Evolutionary conservation across 2,797 vertebrate species (phyloP).

Genomic region (Tapera naevia): DNA sequence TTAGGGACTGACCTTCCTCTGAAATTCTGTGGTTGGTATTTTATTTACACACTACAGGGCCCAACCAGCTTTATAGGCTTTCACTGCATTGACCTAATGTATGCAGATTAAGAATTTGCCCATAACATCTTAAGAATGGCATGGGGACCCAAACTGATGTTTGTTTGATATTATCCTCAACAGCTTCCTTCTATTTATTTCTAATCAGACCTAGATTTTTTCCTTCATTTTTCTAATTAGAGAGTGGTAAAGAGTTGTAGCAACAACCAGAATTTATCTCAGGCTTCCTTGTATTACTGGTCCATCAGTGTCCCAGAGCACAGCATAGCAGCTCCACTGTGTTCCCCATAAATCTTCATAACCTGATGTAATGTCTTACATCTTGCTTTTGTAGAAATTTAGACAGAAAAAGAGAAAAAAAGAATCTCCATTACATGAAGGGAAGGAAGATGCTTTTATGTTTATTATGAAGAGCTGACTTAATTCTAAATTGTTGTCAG

Average conservation of each 20-base stretch:
- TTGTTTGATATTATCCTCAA: not conserved
- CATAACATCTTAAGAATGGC: not conserved
- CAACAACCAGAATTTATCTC: not conserved
- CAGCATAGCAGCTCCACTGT: not conserved
- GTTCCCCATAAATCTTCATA: not conserved
- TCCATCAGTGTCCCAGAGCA: not conserved
- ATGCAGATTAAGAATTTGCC: not conserved
- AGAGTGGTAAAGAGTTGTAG: not conserved
- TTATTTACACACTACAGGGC: not conserved
- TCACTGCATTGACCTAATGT: not conserved
- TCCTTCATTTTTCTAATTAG: not conserved
- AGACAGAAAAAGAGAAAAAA: not conserved
- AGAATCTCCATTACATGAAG: not conserved
- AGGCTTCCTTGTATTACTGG: not conserved
- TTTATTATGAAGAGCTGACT: not conserved
- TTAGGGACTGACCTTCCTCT: not conserved
- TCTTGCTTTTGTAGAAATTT: not conserved
- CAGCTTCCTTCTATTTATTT: not conserved
- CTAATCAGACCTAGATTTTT: not conserved
- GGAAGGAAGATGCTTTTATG: not conserved
- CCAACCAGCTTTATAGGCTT: not conserved
- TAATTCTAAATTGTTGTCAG: not conserved
- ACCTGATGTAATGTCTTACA: not conserved
- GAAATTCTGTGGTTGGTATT: not conserved
- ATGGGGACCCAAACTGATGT: not conserved